These are phyloP conservation scores for Tyto alba DNA, from an alignment of 2,113 vertebrate species.

Conservation along the genomic window DNA sequence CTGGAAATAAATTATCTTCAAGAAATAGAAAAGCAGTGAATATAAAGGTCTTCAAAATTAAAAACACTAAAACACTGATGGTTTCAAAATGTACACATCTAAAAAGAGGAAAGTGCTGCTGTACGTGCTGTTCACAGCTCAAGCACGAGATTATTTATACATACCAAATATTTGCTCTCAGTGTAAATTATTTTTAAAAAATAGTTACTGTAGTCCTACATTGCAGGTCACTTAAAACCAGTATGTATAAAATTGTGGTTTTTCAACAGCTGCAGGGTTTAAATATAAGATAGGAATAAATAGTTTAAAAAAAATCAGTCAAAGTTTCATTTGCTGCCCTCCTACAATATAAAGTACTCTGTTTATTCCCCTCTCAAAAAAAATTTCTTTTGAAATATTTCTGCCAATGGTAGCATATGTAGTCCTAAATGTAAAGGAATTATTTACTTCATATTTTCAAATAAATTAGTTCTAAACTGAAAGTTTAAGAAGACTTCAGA, in stretches of 20 bases:
- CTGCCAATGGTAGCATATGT: not conserved
- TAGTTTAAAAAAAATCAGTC: not conserved
- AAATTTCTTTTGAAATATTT: not conserved
- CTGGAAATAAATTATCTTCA: not conserved
- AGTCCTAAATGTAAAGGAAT: not conserved
- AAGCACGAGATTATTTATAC: not conserved
- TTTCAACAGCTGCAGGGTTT: not conserved
- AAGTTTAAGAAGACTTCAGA: not conserved
- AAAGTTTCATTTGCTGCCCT: not conserved
- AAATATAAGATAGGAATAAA: not conserved
- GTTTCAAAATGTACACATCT: not conserved
- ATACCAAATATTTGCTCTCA: not conserved
- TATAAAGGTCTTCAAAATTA: not conserved
- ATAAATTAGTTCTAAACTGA: not conserved
- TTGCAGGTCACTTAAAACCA: not conserved
- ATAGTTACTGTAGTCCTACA: not conserved
- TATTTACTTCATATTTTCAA: not conserved
- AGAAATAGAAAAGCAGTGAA: not conserved
- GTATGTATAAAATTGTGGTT: not conserved
- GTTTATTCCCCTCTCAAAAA: not conserved
- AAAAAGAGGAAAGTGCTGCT: not conserved
- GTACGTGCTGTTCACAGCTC: not conserved
- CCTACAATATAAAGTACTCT: not conserved
- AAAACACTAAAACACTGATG: not conserved
- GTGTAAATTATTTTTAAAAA: not conserved